Percentiles rank a stretch among this genome's conserved stretches.
phyloP scores from a whole-genome alignment of 2,888 invertebrate genomes.

The Kryphioiulus occultus region DNA sequence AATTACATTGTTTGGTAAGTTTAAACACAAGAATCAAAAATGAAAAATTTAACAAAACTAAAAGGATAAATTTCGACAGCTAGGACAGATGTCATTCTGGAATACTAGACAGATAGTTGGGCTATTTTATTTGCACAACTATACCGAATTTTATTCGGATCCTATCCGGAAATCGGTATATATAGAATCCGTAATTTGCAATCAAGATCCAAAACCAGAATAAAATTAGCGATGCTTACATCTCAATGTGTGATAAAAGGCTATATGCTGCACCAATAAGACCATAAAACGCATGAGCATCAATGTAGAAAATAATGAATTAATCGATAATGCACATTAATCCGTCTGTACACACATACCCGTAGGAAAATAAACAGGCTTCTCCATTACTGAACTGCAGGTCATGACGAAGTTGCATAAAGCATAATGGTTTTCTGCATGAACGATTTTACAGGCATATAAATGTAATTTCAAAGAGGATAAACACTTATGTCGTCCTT shows the following conservation, averaged over 20 bases:
- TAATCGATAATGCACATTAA: slow-evolving; percentile 30
- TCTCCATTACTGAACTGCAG: neutral
- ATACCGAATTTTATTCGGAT: too few species aligned
- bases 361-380: slow-evolving; percentile 3
- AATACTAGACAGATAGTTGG: too few species aligned
- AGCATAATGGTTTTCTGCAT: slow-evolving; percentile 24
- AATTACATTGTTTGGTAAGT: too few species aligned
- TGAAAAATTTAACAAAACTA: too few species aligned
- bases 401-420: slow-evolving; percentile 36
- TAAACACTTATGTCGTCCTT: slow-evolving; percentile 39
- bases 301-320: slow-evolving; percentile 31
- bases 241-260: slow-evolving; percentile 24
- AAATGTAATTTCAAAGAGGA: slow-evolving; percentile 39
- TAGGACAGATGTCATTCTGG: too few species aligned
- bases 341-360: neutral
- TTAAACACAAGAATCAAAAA: too few species aligned
- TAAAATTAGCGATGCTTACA: neutral
- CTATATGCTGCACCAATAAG: slow-evolving; percentile 12
- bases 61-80: too few species aligned
- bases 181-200: neutral
- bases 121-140: too few species aligned
- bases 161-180: neutral
- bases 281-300: slow-evolving; percentile 11
- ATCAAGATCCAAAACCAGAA: neutral
- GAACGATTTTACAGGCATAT: slow-evolving; percentile 39